Evolutionary conservation across 1,140 invertebrate species (phyloP).

Genomic region (Bathynomus jamesi): DNA sequence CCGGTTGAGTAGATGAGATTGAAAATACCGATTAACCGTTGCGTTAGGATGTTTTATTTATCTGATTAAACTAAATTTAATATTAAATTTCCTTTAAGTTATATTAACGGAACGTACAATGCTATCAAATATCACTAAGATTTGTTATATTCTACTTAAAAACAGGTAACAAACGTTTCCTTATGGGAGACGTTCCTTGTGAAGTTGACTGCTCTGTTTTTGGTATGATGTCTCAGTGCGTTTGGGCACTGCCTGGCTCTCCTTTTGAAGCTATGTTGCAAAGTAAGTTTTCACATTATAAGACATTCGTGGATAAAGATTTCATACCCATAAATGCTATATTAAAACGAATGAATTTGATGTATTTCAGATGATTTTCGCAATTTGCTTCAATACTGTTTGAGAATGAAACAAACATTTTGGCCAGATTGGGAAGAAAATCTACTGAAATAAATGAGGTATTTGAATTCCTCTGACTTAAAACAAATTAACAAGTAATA

Average conservation of each 20-base stretch:
- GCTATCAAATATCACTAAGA: too few relatives aligned
- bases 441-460: constrained; percentile 29
- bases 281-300: constrained; percentile 38
- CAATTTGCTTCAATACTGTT: constrained; percentile 39
- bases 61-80: background rate
- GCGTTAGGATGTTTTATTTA: background rate
- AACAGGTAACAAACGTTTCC: constrained; percentile 40
- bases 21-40: background rate
- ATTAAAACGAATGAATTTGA: too few relatives aligned
- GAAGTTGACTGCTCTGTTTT: constrained; percentile 46
- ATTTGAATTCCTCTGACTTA: too few relatives aligned
- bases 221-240: constrained; percentile 43
- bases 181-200: constrained; percentile 42
- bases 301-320: too few relatives aligned
- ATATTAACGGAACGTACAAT: background rate
- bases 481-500: too few relatives aligned
- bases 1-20: background rate
- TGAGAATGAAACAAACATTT: constrained; percentile 39
- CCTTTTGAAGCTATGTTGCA: constrained; percentile 37
- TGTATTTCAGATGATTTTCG: constrained; percentile 38
- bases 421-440: constrained; percentile 37
- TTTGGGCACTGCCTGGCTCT: constrained; percentile 43
- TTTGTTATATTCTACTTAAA: background rate
- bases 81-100: background rate
- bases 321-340: too few relatives aligned